Evolutionary conservation across 2,797 vertebrate species (phyloP), one percentile per base, ranked within the genome.

Genomic region (Sebastes aleutianus): DNA sequence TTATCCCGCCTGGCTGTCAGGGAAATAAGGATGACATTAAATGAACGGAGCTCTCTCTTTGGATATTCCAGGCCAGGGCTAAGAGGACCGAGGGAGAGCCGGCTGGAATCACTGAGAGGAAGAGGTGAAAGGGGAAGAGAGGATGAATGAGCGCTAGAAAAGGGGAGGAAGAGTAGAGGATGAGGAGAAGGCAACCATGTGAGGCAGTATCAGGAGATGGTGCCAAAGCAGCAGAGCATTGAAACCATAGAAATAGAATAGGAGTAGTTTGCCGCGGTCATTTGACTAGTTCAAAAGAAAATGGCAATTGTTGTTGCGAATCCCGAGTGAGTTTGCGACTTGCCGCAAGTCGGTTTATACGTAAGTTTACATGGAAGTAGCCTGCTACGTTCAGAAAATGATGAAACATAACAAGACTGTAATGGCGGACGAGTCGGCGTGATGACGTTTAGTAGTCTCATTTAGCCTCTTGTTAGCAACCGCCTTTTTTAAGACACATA

Each of bases 21-120:
- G 75, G 63, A 89, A 91, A 91, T 87, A 81, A 87, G 84, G 84
- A 88, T 87, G 88, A 84, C 87, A 91, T 87, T 85, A 92, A 93
- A 89, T 86, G 84, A 89, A 92, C 74, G 66, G 82, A 82, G 87
- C 80, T 76, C 73, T 76, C 83, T 91, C 82, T 89, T 91, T 86
- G 82, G 87, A 83, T 80, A 90, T 91, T 91, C 87, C 81, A 63
- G 74, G 77, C 82, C 78, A 84, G 76, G 47, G 70, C 84, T 79
- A 20, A 76, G 73, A 74, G 34, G 82, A 43, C 61, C n/a, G 22
- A 79, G 72, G 63, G 71, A 80, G 54, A 70, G 75, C 65, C 63
- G 22, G 76, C 36, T 71, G 65, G 71, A 80, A 79, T 86, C 67
- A 34, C 57, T 31, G 62, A 89, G 79, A 83, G 59, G 36, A 66